Evolutionary conservation across 2,113 vertebrate species (phyloP), one percentile per base, ranked within the genome.

Genomic region (Heterocephalus glaber): DNA sequence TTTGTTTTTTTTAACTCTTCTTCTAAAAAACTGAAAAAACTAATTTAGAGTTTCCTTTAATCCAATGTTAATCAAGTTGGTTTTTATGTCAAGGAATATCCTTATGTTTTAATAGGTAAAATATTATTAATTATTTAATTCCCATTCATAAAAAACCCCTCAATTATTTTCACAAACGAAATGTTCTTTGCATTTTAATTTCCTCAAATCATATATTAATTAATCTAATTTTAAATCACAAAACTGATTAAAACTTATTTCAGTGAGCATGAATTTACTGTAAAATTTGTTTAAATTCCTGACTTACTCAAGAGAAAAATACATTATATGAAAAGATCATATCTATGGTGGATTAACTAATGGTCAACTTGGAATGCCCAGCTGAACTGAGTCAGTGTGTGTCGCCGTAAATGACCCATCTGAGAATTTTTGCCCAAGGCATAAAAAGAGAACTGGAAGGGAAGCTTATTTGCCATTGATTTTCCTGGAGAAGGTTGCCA

Each of bases 111-210:
- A 76, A 58, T 10, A 41, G 19, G 68, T 87, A 52, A 17, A 14
- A 33, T 66, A 24, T 24, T n/a, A 74, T 41, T 44, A 12, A 65
- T n/a, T 90, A 17, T 63, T 77, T 87, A 79, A 77, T 77, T 87
- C 24, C 41, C 10, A 68, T 35, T 5, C 70, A 41, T 14, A 61
- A 30, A 84, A n/a, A 91, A 7, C 11, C 20, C 79, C 83, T 72
- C 30, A 81, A 65, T 76, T 84, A 38, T 63, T 87, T 96, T 83
- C 16, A 72, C 26, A 80, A 79, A 72, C 30, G 13, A 91, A 91
- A 88, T 80, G 58, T 26, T 60, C 6, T 60, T 65, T 74, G 13
- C 52, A 14, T 79, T 89, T 66, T 49, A 28, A 5, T 87, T 13
- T 26, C 86, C 3, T 86, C 63, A 56, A 12, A 84, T 47, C 56